phyloP scores from a whole-genome alignment of 2,797 vertebrate species.

The Chelidonichthys spinosus region DNA sequence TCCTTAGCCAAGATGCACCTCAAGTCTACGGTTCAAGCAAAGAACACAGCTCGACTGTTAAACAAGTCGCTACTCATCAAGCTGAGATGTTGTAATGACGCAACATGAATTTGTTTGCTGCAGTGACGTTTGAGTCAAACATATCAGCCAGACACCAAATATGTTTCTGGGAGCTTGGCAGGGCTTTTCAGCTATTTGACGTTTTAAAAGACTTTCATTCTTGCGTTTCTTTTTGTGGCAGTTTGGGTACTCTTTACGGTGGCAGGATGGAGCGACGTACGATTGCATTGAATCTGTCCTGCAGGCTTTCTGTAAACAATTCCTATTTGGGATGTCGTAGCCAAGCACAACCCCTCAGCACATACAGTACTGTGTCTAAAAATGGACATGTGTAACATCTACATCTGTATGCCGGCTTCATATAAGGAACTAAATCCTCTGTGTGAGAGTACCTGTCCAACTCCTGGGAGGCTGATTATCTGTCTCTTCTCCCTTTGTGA shows the following conservation, averaged over 20 bases:
- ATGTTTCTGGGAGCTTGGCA: conserved; percentile 7
- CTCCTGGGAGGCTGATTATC: neutral
- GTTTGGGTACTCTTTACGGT: conserved; percentile 10
- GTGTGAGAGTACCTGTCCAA: conserved; percentile 1
- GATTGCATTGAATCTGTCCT: conserved; percentile 33
- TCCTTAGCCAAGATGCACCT: neutral
- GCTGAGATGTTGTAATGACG: neutral
- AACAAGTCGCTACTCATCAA: neutral
- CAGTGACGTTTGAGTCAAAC: neutral
- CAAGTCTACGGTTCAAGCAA: neutral
- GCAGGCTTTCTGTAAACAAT: conserved; percentile 56
- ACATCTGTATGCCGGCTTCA: conserved; percentile 31
- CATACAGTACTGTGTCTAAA: conserved; percentile 47
- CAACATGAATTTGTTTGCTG: neutral
- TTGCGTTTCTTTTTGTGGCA: neutral
- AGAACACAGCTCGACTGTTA: conserved; percentile 2
- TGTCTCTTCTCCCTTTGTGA: conserved; percentile 1
- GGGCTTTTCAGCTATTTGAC: neutral
- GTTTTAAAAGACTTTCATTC: neutral
- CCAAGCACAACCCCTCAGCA: neutral
- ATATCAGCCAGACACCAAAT: neutral
- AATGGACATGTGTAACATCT: conserved; percentile 32
- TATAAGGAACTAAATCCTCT: conserved; percentile 33
- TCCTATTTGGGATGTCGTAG: conserved; percentile 54
- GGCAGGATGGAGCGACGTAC: conserved; percentile 9